Evolutionary conservation across 2,113 vertebrate species (phyloP).

Genomic region (Alethe diademata): DNA sequence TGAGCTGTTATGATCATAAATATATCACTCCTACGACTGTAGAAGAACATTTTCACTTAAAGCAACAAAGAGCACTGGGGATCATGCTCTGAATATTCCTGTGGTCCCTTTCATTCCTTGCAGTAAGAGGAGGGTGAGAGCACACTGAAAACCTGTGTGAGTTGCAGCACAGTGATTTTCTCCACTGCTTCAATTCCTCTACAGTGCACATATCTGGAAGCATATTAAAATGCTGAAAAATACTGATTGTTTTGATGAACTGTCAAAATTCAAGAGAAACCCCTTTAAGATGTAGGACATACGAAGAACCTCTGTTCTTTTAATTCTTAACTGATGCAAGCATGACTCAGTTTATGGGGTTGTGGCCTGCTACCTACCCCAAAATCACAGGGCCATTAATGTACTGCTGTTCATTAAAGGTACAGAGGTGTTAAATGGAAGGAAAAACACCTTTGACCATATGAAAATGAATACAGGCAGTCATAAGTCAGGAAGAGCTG

Average conservation of each 20-base stretch:
- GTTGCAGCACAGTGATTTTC: background rate
- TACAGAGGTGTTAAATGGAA: background rate
- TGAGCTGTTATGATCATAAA: background rate
- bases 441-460: background rate
- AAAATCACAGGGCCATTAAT: background rate
- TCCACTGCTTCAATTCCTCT: background rate
- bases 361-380: background rate
- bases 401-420: background rate
- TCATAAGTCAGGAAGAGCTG: accelerated
- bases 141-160: background rate
- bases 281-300: background rate
- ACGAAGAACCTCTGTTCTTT: background rate
- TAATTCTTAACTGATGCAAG: background rate
- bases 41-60: background rate
- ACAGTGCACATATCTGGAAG: background rate
- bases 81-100: background rate
- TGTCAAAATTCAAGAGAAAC: background rate
- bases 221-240: background rate
- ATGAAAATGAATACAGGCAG: background rate
- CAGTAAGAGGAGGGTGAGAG: background rate
- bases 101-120: background rate
- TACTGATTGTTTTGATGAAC: background rate
- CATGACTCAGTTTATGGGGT: background rate
- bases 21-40: background rate
- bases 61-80: background rate